Conservation (phyloP, 2,888 invertebrate genomes). For the Spisula subtruncata region DNA sequence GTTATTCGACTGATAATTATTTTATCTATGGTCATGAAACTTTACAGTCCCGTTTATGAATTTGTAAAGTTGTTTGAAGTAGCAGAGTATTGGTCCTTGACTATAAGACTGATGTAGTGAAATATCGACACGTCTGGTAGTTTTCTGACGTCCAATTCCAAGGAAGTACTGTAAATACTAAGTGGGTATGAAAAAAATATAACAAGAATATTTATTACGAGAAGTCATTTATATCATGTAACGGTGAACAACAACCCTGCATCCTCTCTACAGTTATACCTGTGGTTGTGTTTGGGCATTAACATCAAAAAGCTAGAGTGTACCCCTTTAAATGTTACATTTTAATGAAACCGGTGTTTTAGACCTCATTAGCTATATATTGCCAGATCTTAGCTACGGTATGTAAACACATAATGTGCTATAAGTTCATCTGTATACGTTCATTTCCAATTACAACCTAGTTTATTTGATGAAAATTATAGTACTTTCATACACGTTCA, state of each 20-base stretch:
- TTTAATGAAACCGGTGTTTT: background rate
- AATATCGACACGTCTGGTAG: no score
- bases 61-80: no score
- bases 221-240: constrained; percentile 4
- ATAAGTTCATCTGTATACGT: background rate
- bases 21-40: background rate
- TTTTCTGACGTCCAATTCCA: no score
- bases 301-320: background rate
- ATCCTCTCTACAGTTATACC: background rate
- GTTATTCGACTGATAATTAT: background rate
- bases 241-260: background rate
- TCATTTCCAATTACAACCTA: background rate
- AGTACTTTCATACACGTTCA: no score
- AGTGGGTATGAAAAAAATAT: background rate
- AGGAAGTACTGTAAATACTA: no score
- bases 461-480: no score
- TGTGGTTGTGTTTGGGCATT: background rate
- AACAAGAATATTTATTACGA: background rate
- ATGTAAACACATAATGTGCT: background rate
- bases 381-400: background rate
- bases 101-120: no score
- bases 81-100: no score
- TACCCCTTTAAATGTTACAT: background rate
- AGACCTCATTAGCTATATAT: background rate
- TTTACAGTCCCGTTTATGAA: no score